Conservation (phyloP, 64 coral and sea anemone species). For the Pocillopora damicornis region DNA sequence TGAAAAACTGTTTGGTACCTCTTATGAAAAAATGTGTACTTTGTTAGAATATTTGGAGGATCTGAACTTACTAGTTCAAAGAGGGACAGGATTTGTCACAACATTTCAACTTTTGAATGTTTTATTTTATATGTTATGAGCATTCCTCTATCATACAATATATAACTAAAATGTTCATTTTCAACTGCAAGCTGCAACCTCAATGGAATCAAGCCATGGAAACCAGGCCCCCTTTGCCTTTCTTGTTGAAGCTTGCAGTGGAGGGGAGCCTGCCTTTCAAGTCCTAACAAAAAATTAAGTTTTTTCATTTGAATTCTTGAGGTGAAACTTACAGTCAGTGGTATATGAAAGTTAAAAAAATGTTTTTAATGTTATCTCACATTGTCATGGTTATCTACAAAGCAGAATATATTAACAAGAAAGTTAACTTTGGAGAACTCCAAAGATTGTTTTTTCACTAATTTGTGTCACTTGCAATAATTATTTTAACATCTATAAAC, state of each 20-base stretch:
- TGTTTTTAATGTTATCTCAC: constrained; percentile 15
- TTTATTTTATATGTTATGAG: neutral
- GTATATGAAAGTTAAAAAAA: no score
- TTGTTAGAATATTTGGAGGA: no score
- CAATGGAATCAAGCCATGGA: neutral
- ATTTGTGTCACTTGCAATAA: neutral
- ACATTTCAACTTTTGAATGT: neutral
- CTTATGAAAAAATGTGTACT: no score
- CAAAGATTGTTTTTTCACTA: neutral
- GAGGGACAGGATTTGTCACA: neutral
- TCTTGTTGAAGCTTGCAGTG: neutral
- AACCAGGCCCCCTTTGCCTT: neutral
- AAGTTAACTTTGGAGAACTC: neutral
- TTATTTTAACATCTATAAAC: neutral
- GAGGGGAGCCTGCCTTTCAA: neutral
- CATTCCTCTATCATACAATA: neutral
- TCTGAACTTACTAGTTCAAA: no score
- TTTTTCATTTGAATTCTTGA: neutral
- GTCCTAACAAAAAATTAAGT: neutral
- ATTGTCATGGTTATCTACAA: constrained; percentile 12
- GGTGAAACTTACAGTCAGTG: constrained; percentile 4
- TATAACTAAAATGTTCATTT: neutral
- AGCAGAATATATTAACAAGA: constrained; percentile 28
- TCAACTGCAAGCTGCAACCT: neutral
- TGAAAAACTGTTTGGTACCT: no score